These are phyloP conservation scores for Pristionchus maxplancki DNA, from an alignment of 2,888 invertebrate genomes.

Conservation along the genomic window DNA sequence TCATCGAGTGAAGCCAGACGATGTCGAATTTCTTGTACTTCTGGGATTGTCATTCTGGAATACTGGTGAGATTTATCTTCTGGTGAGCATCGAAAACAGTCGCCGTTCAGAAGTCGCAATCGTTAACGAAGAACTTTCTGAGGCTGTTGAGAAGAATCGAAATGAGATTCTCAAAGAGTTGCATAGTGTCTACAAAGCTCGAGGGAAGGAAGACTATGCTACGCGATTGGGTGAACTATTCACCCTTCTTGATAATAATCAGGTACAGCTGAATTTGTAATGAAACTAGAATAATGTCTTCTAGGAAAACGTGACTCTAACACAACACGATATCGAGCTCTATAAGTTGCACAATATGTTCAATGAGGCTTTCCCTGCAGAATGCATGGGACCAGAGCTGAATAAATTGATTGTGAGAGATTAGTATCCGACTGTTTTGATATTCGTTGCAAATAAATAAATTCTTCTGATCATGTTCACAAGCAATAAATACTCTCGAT, in stretches of 20 bases:
- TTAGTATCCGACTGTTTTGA: not conserved
- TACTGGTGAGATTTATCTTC: not conserved
- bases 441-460: not conserved
- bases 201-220: not conserved
- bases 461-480: not conserved
- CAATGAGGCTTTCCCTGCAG: not conserved
- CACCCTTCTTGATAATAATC: not conserved
- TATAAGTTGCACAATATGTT: not conserved
- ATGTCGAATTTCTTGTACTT: not conserved
- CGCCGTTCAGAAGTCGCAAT: not conserved
- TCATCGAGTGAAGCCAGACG: not conserved
- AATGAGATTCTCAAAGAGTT: not conserved
- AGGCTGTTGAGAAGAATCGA: not conserved
- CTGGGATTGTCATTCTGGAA: constrained; percentile 20
- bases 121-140: not conserved
- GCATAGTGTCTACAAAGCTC: not conserved
- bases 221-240: constrained; percentile 6
- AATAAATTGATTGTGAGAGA: not conserved
- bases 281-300: not conserved
- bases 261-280: not conserved
- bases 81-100: too few relatives aligned
- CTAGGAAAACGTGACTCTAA: not conserved
- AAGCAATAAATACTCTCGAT: not conserved
- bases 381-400: not conserved
- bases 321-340: not conserved